phyloP scores from a whole-genome alignment of 2,888 invertebrate species.

The Geophilus truncorum region DNA sequence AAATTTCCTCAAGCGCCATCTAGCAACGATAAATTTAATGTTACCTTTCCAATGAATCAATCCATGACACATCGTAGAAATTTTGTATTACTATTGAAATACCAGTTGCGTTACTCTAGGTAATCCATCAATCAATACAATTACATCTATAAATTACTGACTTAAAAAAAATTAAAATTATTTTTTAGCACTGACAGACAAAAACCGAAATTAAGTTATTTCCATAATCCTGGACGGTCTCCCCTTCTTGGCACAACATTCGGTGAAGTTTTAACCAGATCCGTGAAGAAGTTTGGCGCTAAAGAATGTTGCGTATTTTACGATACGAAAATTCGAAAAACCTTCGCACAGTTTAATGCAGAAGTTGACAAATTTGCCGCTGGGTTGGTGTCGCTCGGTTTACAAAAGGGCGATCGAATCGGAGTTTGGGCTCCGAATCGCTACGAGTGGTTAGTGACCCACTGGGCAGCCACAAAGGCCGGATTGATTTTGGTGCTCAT shows the following conservation, averaged over 20 bases:
- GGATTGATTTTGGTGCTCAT: constrained; percentile 60
- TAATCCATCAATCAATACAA: too few relatives aligned
- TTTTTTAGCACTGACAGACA: neutral
- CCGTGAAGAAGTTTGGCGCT: constrained; percentile 55
- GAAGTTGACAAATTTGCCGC: constrained; percentile 60
- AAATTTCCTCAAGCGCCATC: too few relatives aligned
- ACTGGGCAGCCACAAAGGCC: constrained; percentile 64
- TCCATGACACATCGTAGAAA: too few relatives aligned
- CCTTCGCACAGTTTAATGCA: neutral
- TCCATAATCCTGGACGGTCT: constrained; percentile 38
- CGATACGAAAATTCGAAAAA: neutral
- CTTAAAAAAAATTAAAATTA: too few relatives aligned
- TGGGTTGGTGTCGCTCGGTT: constrained; percentile 63
- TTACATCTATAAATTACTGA: too few relatives aligned
- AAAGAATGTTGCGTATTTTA: constrained; percentile 40
- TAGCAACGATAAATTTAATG: too few relatives aligned
- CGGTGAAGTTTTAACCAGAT: constrained; percentile 56
- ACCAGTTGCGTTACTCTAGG: too few relatives aligned
- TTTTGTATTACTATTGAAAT: too few relatives aligned
- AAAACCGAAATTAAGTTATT: neutral
- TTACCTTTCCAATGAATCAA: too few relatives aligned
- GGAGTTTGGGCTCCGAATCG: constrained; percentile 76
- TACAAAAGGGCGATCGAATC: constrained; percentile 66
- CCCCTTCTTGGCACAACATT: constrained; percentile 56
- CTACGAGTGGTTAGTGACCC: constrained; percentile 67